Base-by-base conservation (phyloP, 2,888 invertebrate genomes). In the Rhamnusium bicolor region DNA sequence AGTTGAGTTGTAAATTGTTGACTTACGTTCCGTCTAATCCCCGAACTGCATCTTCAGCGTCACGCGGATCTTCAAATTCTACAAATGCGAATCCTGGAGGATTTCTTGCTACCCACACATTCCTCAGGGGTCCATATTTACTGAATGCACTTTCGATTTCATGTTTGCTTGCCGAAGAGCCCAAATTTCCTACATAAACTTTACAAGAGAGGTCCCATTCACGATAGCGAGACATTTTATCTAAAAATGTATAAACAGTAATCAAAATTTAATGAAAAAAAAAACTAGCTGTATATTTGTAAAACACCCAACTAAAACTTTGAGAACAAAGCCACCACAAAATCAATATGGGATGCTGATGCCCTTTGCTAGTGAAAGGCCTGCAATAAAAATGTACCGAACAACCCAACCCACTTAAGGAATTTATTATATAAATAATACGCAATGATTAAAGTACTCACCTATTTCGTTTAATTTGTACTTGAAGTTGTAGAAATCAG, bases 91-190 rank as follows among this genome's bases (percentile, higher is more conserved):
- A 97, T 66, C 97, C 98, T 71, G 98, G 97, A 12, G 96, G 97
- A 88, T 98, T 97, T 81, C 98, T 91, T 0, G 98, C 98, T n/a
- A 98, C 97, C 98, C 98, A 98, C 56, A 98, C 98, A 89, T 96
- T 98, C 83, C 96, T 92, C 82, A 98, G 89, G 0, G 96, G 94
- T 10, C 98, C 98, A 86, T 97, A 98, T 84, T 96, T 95, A 73
- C 95, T 93, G 89, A 98, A 98, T 14, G 96, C 95, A 87, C 96
- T 95, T 89, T 98, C 98, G 70, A 97, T 90, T 88, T 97, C 97
- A 84, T 96, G 95, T 89, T 97, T 97, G 74, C 96, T 95, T 32
- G 98, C 97, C 84, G 92, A 94, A 85, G 93, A 94, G 58, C 98
- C 97, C 85, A 98, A 91, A 90, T 98, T 98, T 67, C 98, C 98